A percentile compares a stretch with the other conserved stretches of the same genome.
These are phyloP conservation scores for Busseola fusca DNA, from an alignment of 2,888 invertebrate species.

Conservation along the genomic window DNA sequence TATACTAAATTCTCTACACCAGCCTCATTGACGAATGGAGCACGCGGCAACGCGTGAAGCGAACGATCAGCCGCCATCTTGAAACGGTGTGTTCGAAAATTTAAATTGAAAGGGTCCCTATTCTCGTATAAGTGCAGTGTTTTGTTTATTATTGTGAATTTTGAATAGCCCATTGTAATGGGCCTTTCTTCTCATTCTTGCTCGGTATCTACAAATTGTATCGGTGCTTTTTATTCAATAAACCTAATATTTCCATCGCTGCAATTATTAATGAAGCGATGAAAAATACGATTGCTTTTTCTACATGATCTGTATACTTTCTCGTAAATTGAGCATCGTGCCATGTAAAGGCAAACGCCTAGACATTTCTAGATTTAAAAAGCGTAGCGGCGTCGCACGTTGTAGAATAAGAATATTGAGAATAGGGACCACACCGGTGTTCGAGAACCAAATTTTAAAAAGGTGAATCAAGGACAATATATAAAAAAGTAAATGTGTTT, in stretches of 20 bases:
- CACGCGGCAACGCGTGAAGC: slow-evolving; percentile 78
- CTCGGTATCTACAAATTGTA: slow-evolving; percentile 26
- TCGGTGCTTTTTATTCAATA: slow-evolving; percentile 6
- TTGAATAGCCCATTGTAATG: slow-evolving; percentile 41
- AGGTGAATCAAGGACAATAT: slow-evolving; percentile 48
- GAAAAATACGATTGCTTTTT: slow-evolving; percentile 1
- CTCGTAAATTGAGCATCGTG: not conserved
- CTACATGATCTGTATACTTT: no score
- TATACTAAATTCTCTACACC: slow-evolving; percentile 85
- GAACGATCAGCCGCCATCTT: slow-evolving; percentile 75
- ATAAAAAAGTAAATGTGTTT: slow-evolving; percentile 38
- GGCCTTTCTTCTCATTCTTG: slow-evolving; percentile 24
- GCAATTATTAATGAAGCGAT: slow-evolving; percentile 8
- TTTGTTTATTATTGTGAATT: slow-evolving; percentile 44
- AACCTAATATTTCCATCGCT: slow-evolving; percentile 5
- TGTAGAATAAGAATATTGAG: slow-evolving; percentile 9
- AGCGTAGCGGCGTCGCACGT: not conserved
- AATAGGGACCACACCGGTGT: slow-evolving; percentile 28
- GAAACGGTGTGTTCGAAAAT: slow-evolving; percentile 61
- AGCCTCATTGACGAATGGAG: slow-evolving; percentile 89
- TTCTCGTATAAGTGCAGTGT: slow-evolving; percentile 43
- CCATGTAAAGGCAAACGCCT: not conserved
- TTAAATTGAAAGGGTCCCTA: slow-evolving; percentile 58
- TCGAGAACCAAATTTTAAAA: slow-evolving; percentile 25
- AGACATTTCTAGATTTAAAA: slow-evolving; percentile 7